Evolutionary conservation across 2,888 invertebrate species (phyloP), one percentile per base, ranked within the genome.

Genomic region (Noctua janthe): DNA sequence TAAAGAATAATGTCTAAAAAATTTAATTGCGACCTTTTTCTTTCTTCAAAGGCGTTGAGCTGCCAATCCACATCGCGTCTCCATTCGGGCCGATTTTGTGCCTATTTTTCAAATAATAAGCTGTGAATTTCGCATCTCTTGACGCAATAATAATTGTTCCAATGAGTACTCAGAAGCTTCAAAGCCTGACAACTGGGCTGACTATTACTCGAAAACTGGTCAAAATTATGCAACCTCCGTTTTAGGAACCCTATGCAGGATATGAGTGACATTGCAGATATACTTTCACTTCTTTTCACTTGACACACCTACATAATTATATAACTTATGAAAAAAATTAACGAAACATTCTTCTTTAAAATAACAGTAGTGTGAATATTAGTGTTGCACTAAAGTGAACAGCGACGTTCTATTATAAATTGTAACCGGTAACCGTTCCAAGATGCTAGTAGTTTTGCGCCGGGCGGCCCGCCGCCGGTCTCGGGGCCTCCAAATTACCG

Each of bases 401-500:
- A 85, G 78, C 78, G 59, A 59, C 76, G 81, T 89, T 87, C 89
- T 92, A 93, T 71, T 82, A 88, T 91, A 91, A 92, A 92, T 92
- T 92, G 92, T 92, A 91, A 92, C 90, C 90, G 89, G 89, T 90
- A 90, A 91, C 88, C 83, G 88, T 92, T 92, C 90, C 87, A 90
- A 91, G 90, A 90, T 81, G 88, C 76, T 87, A 83, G 89, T 87
- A 82, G 85, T 83, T 79, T 83, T 82, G 79, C 80, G 71, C 81
- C 76, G 83, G 76, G 89, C 78, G 82, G 85, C 80, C 80, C 80
- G 86, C 85, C 84, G 47, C 84, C 84, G 47, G 49, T 69, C 76
- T 84, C 88, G 87, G 90, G 90, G 91, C 92, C 91, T 91, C 94
- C 91, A 95, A 96, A 96, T 96, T 95, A 94, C 95, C 92, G 94